Percentiles rank a stretch among this genome's conserved stretches.
Conservation (phyloP, 2,113 vertebrate genomes). For the Pheucticus melanocephalus region DNA sequence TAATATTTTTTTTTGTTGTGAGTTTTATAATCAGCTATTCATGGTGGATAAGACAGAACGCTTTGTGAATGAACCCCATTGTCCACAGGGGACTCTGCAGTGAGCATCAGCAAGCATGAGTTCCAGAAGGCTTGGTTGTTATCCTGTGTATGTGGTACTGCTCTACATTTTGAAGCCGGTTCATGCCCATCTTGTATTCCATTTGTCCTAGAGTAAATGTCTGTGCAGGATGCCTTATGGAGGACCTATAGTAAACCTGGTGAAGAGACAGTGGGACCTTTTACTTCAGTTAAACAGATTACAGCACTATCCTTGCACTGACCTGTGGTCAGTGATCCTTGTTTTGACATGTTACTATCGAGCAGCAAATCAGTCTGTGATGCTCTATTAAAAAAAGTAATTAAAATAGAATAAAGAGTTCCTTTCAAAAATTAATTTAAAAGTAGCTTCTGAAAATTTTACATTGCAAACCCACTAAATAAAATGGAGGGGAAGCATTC, state of each 20-base stretch:
- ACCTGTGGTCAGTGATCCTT: not conserved
- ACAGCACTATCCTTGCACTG: not conserved
- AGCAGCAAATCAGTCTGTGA: not conserved
- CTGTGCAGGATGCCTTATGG: not conserved
- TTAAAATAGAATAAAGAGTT: not conserved
- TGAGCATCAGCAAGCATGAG: not conserved
- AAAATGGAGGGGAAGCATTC: not conserved
- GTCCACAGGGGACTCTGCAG: not conserved
- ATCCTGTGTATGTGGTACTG: rapidly evolving
- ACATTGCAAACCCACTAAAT: not conserved
- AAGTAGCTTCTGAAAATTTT: not conserved
- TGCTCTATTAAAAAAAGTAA: not conserved
- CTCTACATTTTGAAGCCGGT: not conserved
- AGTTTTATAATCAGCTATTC: not conserved
- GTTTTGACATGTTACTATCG: not conserved
- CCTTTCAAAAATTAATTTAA: not conserved
- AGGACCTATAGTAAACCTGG: not conserved
- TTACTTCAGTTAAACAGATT: not conserved
- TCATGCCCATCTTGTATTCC: not conserved
- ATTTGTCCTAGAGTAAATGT: not conserved
- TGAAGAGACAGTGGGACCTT: not conserved
- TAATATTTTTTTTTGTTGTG: not conserved
- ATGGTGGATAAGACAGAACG: not conserved
- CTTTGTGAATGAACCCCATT: not conserved
- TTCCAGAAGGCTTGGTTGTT: not conserved